These are phyloP conservation scores for Diacarnus erythraeanus DNA, from an alignment of 37 sponge, comb jelly and placozoan species.

Conservation along the genomic window DNA sequence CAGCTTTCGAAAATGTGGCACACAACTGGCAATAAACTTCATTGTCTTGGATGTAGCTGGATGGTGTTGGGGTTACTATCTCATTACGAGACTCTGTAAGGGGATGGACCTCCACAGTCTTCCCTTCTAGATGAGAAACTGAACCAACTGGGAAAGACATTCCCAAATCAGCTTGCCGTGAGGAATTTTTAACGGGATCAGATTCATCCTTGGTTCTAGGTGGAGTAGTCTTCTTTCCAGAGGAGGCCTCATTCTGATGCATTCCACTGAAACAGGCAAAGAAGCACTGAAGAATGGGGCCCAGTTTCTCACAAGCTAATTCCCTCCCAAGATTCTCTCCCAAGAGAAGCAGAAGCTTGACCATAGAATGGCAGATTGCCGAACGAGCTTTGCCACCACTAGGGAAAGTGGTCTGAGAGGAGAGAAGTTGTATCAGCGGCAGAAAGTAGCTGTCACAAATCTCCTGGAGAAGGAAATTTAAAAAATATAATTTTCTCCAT, in stretches of 20 bases:
- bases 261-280: constrained; percentile 50
- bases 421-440: constrained; percentile 76
- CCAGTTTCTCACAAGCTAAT: constrained; percentile 25
- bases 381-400: constrained; percentile 53
- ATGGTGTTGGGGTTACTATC: not conserved
- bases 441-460: constrained; percentile 48
- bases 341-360: constrained; percentile 43
- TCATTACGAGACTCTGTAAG: not conserved
- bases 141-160: not conserved
- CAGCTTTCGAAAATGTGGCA: constrained; percentile 52
- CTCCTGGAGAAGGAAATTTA: constrained; percentile 9
- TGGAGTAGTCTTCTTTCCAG: not conserved
- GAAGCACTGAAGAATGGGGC: constrained; percentile 38
- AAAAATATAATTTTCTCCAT: too few species aligned
- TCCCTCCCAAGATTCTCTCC: constrained; percentile 52
- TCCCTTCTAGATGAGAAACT: not conserved
- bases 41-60: not conserved
- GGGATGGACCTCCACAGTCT: not conserved
- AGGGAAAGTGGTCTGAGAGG: constrained; percentile 68
- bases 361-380: constrained; percentile 57
- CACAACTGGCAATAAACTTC: constrained; percentile 45
- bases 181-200: not conserved
- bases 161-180: too few species aligned
- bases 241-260: not conserved
- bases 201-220: not conserved